phyloP scores from a whole-genome alignment of 2,797 vertebrate genomes.

The Periparus ater region DNA sequence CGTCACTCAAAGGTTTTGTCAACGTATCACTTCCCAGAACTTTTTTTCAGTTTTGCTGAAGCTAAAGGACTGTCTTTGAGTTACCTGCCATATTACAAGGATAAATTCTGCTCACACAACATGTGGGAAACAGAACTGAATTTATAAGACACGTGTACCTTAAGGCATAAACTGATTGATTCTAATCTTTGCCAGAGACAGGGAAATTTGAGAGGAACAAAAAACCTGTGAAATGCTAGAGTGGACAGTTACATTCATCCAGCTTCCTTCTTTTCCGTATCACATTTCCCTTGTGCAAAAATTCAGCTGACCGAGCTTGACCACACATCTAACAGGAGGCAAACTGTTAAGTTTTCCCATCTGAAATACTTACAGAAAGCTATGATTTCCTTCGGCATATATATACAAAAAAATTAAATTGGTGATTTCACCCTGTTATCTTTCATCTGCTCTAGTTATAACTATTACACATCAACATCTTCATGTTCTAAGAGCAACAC shows the following conservation, averaged over 20 bases:
- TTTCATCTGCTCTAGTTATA: neutral
- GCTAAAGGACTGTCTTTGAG: neutral
- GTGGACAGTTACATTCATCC: neutral
- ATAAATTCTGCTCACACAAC: neutral
- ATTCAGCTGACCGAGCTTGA: neutral
- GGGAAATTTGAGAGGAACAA: constrained; percentile 1
- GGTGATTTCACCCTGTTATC: neutral
- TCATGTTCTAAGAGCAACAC: neutral
- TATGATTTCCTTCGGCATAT: neutral
- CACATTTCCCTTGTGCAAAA: neutral
- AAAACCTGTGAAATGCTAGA: neutral
- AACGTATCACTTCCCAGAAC: neutral
- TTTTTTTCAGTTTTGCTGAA: neutral
- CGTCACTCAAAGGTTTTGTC: neutral
- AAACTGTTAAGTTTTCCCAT: neutral
- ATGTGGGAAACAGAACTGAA: neutral
- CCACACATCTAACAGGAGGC: neutral
- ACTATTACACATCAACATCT: neutral
- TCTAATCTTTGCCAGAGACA: neutral
- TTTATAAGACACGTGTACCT: neutral
- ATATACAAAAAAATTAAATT: neutral
- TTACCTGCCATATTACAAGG: neutral
- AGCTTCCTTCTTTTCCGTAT: neutral
- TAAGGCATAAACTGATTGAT: neutral
- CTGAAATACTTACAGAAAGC: constrained; percentile 2